Base-by-base conservation (phyloP, 1,140 invertebrate genomes). In the Drosophila leontia region DNA sequence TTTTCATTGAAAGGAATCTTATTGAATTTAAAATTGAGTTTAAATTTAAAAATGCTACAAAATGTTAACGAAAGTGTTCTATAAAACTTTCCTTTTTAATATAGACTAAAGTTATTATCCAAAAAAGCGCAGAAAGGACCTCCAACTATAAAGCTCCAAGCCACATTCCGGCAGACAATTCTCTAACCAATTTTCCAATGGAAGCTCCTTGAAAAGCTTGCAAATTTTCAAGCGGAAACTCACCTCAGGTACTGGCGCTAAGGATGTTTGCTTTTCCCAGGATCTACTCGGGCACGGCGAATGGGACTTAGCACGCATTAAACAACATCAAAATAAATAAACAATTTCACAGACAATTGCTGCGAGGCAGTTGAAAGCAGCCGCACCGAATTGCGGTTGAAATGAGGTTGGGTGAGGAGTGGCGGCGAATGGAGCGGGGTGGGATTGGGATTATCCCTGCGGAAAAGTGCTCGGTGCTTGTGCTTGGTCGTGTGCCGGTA, bases 291-390 rank as follows among this genome's bases (percentile, higher is more conserved):
- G 5, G 11, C 51, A 64, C 56, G 50, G 59, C 59, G 64, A 57
- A 71, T 50, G 53, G 58, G 78, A 80, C 80, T 90, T 90, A 74
- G 63, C 70, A 68, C 81, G 86, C 85, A 90, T 90, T 91, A 91
- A 79, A 71, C 82, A 90, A 79, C 85, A 90, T 90, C 85, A 91
- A 91, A 90, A 91, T 65, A 90, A 90, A 90, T 82, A 90, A 90
- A 91, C 78, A 82, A 82, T 91, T 90, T 90, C 55, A 82, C 85
- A 90, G 86, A 90, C 85, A 91, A 90, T 90, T 90, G 85, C 64
- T 79, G 51, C 44, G 74, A 83, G 70, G 69, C 72, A 74, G 51
- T 80, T 74, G 23, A 58, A 44, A 84, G 23, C 65, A 81, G 78
- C 70, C 65, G 53, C 69, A 90, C 12, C 65, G 65, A 90, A 90